phyloP scores from a whole-genome alignment of 2,113 vertebrate species.

The Tautogolabrus adspersus region DNA sequence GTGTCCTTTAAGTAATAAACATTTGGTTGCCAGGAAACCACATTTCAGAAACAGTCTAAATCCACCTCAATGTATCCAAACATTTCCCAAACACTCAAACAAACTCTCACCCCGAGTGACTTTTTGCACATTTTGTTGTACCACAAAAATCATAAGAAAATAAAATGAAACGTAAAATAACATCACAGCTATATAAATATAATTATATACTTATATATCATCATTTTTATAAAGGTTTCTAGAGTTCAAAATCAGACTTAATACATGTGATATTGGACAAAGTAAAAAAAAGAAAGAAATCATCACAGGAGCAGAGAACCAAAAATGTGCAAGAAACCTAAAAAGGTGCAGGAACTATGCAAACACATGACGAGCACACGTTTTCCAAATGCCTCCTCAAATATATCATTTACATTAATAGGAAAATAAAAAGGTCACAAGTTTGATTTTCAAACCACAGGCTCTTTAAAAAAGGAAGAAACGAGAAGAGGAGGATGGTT shows the following conservation, averaged over 20 bases:
- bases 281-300: neutral
- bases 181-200: slow-evolving; percentile 24
- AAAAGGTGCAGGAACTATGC: slow-evolving; percentile 25
- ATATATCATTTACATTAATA: slow-evolving; percentile 24
- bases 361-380: slow-evolving; percentile 11
- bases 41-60: slow-evolving; percentile 26
- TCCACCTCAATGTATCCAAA: slow-evolving; percentile 5
- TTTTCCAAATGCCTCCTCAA: neutral
- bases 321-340: slow-evolving; percentile 61
- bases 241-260: neutral
- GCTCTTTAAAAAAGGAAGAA: slow-evolving; percentile 31
- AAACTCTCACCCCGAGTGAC: slow-evolving; percentile 1
- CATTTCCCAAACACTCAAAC: slow-evolving; percentile 9
- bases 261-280: slow-evolving; percentile 15
- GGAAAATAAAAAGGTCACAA: slow-evolving; percentile 24
- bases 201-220: slow-evolving; percentile 30
- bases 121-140: slow-evolving; percentile 43
- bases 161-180: slow-evolving; percentile 37
- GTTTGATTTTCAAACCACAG: slow-evolving; percentile 36
- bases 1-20: too few species aligned
- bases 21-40: too few species aligned
- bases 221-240: neutral
- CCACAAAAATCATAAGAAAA: slow-evolving; percentile 46
- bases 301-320: slow-evolving; percentile 24
- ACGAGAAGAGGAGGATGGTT: slow-evolving; percentile 12